Evolutionary conservation across 1,140 invertebrate genomes (phyloP), one percentile per base, ranked within the genome.

Genomic region (Cherax quadricarinatus): DNA sequence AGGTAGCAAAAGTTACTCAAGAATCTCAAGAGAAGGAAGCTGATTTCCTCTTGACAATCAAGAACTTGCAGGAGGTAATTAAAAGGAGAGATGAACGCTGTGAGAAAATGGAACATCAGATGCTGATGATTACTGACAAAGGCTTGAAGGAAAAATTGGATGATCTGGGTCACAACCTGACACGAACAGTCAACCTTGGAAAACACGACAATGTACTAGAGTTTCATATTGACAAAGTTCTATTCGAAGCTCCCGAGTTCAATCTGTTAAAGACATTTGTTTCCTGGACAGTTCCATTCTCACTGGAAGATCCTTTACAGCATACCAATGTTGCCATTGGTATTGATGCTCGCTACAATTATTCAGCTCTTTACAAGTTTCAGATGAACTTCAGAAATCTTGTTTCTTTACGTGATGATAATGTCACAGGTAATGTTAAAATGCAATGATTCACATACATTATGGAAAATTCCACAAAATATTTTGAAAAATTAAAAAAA

Each of bases 251-350:
- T 21, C 24, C 62, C 60, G 86, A 88, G 7, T 88, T 92, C n/a
- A 75, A 60, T 10, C 62, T 60, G 16, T 49, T 88, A 24, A 92
- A 92, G 49, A 88, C 91, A 73, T 92, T 92, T 85, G 80, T 88
- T 14, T 92, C 91, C 5, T 92, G 91, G 91, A 92, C 86, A 48
- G 91, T 92, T n/a, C 91, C 91, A 21, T 92, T 92, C 80, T 81
- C 91, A 4, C 12, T 92, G n/a, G 91, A 92, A 75, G 91, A 92
- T 62, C 91, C 91, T 0, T 82, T 92, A 51, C 91, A 92, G 51
- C 91, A 92, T 48, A 92, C 91, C 16, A 92, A 92, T 85, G 91
- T 92, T 66, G 81, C 81, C 70, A 60, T 87, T 16, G 91, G 91
- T 12, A 73, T 49, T 41, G 66, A 70, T 83, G 91, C 91, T 9